Conservation (phyloP, 2,113 vertebrate species). For the Chaetura pelagica region DNA sequence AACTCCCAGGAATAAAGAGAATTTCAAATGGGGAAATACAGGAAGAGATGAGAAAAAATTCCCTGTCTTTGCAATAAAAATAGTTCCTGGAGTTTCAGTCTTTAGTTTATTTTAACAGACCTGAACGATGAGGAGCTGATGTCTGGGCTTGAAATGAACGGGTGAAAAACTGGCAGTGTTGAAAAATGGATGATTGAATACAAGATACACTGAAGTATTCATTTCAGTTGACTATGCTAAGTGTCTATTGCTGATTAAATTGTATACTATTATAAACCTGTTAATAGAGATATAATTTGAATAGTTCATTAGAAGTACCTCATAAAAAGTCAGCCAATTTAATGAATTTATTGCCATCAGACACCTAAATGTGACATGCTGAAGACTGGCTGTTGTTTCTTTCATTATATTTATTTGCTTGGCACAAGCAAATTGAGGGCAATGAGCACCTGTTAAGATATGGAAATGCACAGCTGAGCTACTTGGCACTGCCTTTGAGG, state of each 20-base stretch:
- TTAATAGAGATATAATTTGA: neutral
- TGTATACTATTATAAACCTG: neutral
- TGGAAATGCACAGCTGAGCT: neutral
- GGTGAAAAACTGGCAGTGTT: neutral
- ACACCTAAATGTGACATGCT: neutral
- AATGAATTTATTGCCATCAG: slow-evolving; percentile 29
- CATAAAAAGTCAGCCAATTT: neutral
- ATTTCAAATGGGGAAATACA: neutral
- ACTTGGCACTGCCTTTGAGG: neutral
- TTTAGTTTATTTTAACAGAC: neutral
- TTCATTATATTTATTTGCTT: slow-evolving; percentile 33
- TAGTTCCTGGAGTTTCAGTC: neutral
- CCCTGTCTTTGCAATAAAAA: neutral
- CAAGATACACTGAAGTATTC: neutral
- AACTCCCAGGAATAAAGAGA: neutral
- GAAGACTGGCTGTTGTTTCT: neutral
- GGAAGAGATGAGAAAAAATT: neutral
- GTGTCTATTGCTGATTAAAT: neutral
- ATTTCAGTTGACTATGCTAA: neutral
- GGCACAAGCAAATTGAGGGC: neutral
- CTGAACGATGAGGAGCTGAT: neutral
- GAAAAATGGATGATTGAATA: neutral
- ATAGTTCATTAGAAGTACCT: slow-evolving; percentile 16
- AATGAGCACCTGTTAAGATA: neutral
- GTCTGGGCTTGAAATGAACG: neutral